Conservation (phyloP, 2,888 invertebrate species). For the Drosophila imparisetae region DNA sequence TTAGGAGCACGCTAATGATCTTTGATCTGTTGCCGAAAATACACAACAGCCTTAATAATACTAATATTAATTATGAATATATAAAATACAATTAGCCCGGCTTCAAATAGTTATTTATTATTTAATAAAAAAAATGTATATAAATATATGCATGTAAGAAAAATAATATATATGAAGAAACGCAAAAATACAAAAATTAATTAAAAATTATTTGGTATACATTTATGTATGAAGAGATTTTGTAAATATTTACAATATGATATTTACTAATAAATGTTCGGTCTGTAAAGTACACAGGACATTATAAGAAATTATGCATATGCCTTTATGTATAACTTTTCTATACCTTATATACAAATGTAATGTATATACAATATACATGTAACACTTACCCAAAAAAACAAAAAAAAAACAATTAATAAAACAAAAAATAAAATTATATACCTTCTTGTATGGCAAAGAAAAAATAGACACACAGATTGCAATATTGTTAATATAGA, state of each 20-base stretch:
- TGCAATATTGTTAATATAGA: conserved; percentile 26
- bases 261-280: conserved; percentile 10
- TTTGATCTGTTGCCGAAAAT: conserved; percentile 17
- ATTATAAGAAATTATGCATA: neutral
- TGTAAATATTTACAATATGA: conserved; percentile 22
- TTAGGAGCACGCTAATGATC: conserved; percentile 7
- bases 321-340: conserved; percentile 3
- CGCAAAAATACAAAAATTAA: conserved; percentile 20
- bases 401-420: conserved; percentile 31
- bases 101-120: conserved; percentile 57
- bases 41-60: conserved; percentile 35
- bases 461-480: conserved; percentile 8
- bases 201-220: conserved; percentile 25
- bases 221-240: conserved; percentile 9
- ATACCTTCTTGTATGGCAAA: conserved; percentile 4
- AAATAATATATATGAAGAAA: neutral
- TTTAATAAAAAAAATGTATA: conserved; percentile 12
- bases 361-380: conserved; percentile 35
- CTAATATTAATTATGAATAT: conserved; percentile 12
- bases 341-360: conserved; percentile 8
- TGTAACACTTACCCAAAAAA: conserved; percentile 5
- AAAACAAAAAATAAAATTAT: conserved; percentile 22
- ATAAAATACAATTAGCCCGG: conserved; percentile 39
- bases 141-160: neutral
- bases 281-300: conserved; percentile 8